Evolutionary conservation across 1,140 invertebrate genomes (phyloP).

Genomic region (Drosophila fuyamai): DNA sequence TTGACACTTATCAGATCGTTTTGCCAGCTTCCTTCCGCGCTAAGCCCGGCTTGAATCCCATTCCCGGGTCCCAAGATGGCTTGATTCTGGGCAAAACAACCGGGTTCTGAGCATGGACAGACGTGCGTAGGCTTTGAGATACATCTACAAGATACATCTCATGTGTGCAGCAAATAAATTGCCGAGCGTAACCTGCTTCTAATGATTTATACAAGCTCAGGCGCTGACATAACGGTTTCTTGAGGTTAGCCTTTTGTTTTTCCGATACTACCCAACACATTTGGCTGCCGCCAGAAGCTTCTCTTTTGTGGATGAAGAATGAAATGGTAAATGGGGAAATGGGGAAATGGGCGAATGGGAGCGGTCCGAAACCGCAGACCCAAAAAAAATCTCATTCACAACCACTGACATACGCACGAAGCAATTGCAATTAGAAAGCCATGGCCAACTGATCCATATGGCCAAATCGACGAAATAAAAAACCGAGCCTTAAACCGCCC

Average conservation of each 20-base stretch:
- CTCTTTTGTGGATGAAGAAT: conserved; percentile 56
- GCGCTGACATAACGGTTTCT: conserved; percentile 68
- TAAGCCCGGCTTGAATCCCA: neutral
- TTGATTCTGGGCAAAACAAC: conserved; percentile 15
- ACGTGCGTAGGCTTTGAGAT: conserved; percentile 72
- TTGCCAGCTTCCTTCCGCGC: conserved; percentile 69
- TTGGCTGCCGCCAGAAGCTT: conserved; percentile 44
- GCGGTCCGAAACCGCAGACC: conserved; percentile 47
- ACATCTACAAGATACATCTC: conserved; percentile 76
- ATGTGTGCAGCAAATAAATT: conserved; percentile 78
- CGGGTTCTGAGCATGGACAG: conserved; percentile 69
- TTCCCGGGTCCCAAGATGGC: conserved; percentile 13
- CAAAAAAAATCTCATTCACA: conserved; percentile 21
- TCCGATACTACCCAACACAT: conserved; percentile 18
- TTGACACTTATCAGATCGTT: conserved; percentile 80
- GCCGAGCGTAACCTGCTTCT: conserved; percentile 71
- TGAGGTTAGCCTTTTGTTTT: conserved; percentile 64
- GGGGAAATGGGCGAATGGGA: conserved; percentile 8
- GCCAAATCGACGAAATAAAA: conserved; percentile 31
- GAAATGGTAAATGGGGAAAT: conserved; percentile 10
- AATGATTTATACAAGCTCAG: conserved; percentile 70
- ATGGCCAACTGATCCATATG: conserved; percentile 43
- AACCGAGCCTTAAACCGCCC: conserved; percentile 45
- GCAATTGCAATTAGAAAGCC: conserved; percentile 70
- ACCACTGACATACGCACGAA: conserved; percentile 33